Conservation (phyloP, 2,797 vertebrate species). For the Thunnus albacares region DNA sequence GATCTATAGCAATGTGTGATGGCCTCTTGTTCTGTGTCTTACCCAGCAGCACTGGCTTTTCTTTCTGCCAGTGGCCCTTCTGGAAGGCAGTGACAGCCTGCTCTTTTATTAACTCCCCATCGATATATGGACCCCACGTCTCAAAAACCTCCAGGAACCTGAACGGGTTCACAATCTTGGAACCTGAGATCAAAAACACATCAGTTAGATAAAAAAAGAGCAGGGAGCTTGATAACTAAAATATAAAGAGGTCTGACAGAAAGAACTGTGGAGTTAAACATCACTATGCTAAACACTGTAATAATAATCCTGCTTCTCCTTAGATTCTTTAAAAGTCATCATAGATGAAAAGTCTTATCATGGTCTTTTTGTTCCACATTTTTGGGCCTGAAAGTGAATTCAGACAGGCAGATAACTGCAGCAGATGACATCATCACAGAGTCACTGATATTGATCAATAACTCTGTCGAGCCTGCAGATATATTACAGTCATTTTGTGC, state of each 20-base stretch:
- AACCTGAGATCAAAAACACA: constrained; percentile 71
- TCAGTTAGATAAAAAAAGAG: too few species aligned
- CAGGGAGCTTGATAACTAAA: background rate
- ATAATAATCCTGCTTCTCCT: background rate
- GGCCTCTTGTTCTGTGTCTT: constrained; percentile 15
- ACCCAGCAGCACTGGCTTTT: constrained; percentile 86
- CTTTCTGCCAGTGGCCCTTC: constrained; percentile 86
- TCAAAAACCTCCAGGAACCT: constrained; percentile 86
- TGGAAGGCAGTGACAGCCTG: constrained; percentile 82
- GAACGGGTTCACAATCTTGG: constrained; percentile 85
- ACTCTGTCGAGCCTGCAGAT: constrained; percentile 36
- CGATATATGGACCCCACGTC: constrained; percentile 85
- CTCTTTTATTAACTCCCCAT: constrained; percentile 83
- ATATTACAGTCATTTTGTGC: constrained; percentile 41
- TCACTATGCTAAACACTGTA: background rate
- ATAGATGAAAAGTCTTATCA: background rate
- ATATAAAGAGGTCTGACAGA: background rate
- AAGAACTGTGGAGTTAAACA: background rate
- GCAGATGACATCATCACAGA: constrained; percentile 25
- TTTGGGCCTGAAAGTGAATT: background rate
- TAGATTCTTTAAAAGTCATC: too few species aligned
- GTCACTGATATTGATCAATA: constrained; percentile 60
- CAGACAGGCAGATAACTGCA: constrained; percentile 22
- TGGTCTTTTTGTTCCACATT: background rate
- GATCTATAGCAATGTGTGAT: background rate